Base-by-base conservation (phyloP, 2,888 invertebrate genomes). In the Sturmia bella region DNA sequence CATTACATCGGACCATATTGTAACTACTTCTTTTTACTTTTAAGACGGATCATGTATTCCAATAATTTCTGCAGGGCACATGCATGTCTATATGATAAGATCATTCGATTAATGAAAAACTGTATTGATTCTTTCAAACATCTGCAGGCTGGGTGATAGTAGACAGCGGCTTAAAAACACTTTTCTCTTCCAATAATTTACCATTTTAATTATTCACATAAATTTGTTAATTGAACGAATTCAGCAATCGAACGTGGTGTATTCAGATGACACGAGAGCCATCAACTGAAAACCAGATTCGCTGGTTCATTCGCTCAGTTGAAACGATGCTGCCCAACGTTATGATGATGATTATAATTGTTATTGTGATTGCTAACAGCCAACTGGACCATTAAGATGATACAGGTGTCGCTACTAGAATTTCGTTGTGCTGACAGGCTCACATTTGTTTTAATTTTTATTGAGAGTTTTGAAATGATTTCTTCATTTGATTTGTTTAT, bases 361-460 rank as follows among this genome's bases (percentile, higher is more conserved):
- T 57, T 64, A 75, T 72, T 80, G 61, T 75, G 80, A 83, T 78
- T 80, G 66, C 64, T 61, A 64, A 50, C 63, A 77, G 68, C 72
- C 77, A 77, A 68, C 57, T 54, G 19, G 52, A 17, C 66, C 63
- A 73, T 81, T 77, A 77, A 81, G 57, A 73, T 81, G 73, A 81
- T 73, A 74, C 77, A 77, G 77, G 73, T 81, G 81, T 77, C 63
- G 63, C 81, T 81, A 81, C 81, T 81, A 81, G 73, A 81, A 77
- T 81, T 77, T 81, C 48, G 64, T 37, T 72, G 50, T 13, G 52
- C 17, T 56, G 45, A 15, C 63, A 24, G 17, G 48, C 27, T 56
- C 43, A 13, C 17, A 21, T 56, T 75, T 64, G 24, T 45, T 9
- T 63, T 57, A 13, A 41, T 68, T 43, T 41, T 73, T 57, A 57